phyloP scores from a whole-genome alignment of 2,113 vertebrate species.

The Phyllopteryx taeniolatus region DNA sequence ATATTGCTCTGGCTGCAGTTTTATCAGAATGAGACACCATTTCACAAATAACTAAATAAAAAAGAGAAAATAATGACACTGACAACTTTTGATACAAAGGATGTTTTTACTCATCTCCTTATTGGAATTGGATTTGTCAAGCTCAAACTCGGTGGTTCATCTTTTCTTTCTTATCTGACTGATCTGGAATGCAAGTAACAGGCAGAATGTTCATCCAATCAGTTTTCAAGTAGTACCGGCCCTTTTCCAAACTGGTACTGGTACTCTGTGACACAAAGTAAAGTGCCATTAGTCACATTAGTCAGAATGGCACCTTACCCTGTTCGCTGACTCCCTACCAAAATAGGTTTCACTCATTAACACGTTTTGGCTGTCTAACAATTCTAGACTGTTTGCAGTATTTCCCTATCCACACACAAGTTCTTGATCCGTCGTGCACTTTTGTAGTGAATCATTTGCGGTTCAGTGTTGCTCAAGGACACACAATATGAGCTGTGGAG shows the following conservation, averaged over 20 bases:
- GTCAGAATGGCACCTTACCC: neutral
- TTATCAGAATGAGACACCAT: no score
- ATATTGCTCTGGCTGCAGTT: no score
- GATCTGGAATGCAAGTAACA: neutral
- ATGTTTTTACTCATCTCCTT: no score
- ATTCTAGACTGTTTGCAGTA: neutral
- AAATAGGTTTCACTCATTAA: neutral
- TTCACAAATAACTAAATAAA: no score
- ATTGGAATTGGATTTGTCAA: neutral
- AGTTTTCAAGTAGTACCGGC: neutral
- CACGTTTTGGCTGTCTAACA: neutral
- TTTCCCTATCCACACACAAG: neutral
- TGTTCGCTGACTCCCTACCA: no score
- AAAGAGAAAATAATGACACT: no score
- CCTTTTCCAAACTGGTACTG: neutral
- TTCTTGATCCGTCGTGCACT: neutral
- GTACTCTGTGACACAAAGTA: neutral
- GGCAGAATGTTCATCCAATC: neutral
- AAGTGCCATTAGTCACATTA: neutral
- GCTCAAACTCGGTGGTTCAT: neutral
- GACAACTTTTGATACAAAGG: no score
- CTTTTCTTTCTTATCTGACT: neutral
- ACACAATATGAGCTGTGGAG: conserved; percentile 2
- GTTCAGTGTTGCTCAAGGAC: conserved; percentile 4
- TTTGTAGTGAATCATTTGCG: neutral